Conservation (phyloP, 2,113 vertebrate genomes). For the Myiagra hebetior region DNA sequence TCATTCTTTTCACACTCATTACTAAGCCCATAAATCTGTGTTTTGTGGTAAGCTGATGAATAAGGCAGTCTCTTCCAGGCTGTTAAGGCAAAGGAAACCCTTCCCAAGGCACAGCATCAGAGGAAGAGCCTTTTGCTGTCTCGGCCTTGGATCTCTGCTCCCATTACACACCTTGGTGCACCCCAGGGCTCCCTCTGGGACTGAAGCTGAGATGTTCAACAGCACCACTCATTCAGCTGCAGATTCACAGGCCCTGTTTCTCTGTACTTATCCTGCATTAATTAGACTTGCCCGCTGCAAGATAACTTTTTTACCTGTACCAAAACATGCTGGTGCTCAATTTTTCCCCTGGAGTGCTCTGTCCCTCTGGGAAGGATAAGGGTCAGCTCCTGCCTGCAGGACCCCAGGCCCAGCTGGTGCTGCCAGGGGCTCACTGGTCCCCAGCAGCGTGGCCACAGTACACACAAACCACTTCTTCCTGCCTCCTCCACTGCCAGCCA, state of each 20-base stretch:
- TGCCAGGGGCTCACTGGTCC: too few species aligned
- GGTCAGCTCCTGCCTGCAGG: background rate
- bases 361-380: background rate
- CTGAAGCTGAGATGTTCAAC: background rate
- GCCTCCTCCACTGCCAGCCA: background rate
- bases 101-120: background rate
- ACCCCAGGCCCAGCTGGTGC: background rate
- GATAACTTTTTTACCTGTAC: background rate
- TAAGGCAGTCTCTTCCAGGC: conserved; percentile 9
- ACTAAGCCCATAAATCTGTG: background rate
- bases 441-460: accelerated
- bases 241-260: background rate
- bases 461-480: background rate
- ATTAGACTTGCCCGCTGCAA: background rate
- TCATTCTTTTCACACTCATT: background rate
- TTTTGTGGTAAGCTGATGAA: conserved; percentile 1
- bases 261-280: background rate
- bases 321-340: accelerated
- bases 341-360: background rate
- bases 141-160: accelerated
- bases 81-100: conserved; percentile 36
- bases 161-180: background rate
- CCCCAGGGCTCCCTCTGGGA: background rate
- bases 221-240: background rate
- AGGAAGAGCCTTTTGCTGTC: conserved; percentile 31